Evolutionary conservation across 37 sponge, comb jelly and placozoan species (phyloP), one percentile per base, ranked within the genome.

Genomic region (Eunapius fragilis): DNA sequence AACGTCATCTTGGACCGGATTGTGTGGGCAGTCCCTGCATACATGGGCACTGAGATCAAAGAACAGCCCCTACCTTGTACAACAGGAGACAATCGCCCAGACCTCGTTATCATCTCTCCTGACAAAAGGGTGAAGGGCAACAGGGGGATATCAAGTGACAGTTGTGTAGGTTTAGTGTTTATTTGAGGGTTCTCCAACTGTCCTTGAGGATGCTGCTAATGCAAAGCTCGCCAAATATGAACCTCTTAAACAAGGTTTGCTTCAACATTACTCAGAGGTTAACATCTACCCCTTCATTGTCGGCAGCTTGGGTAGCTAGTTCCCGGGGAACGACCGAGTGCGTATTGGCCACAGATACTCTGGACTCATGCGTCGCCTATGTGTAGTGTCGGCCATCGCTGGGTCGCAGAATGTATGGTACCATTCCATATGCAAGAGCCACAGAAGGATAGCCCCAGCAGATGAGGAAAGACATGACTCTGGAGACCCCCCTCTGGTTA

Each of bases 181-280:
- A 47, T 76, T 49, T 68, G 83, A 83, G 28, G 89, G 89, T 33
- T 79, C 72, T 36, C 13, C 41, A 22, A 41, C 41, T 41, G 41
- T 6, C 41, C 41, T 41, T 41, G 41, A 41, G 41, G 41, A 41
- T 6, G 58, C 58, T 2, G 58, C 58, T 19, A 58, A 58, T 1
- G 58, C 58, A 4, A 58, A 58, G 58, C 14, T 58, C 1, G 22
- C 58, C 19, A 58, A 58, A 19, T 58, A 58, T 11, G 58, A 58
- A 11, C 58, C 58, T 17, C 58, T 58, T 12, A 10, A 17, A 1
- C 58, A 58, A 19, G 58, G 1, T 1, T 19, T 58, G 2, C 58
- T 58, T 19, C 7, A 19, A 19, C 58, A 17, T 2, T 58, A 58
- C 22, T 2, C 6, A 12, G 19, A 58, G 14, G 22, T 58, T 12